phyloP scores from a whole-genome alignment of 2,888 invertebrate species.

The Agrenia bidenticulata region DNA sequence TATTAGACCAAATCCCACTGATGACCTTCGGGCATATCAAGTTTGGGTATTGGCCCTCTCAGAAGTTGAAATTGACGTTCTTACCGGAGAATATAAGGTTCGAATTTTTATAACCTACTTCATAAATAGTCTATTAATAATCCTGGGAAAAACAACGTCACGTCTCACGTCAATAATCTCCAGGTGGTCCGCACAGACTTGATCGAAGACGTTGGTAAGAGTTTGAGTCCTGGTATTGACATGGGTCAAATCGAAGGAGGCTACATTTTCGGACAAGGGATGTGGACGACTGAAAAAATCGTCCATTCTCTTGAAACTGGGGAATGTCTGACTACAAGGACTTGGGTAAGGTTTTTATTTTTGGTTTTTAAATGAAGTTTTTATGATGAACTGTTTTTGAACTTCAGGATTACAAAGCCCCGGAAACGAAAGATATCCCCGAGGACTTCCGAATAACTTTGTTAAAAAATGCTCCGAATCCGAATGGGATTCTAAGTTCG shows the following conservation, averaged over 20 bases:
- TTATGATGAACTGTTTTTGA: constrained; percentile 56
- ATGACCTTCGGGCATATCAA: constrained; percentile 53
- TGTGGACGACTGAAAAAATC: constrained; percentile 56
- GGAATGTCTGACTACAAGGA: constrained; percentile 55
- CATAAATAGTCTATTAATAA: too few species aligned
- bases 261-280: constrained; percentile 58
- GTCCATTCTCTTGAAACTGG: constrained; percentile 56
- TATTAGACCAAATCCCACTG: constrained; percentile 40
- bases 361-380: not conserved
- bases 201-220: constrained; percentile 53
- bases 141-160: not conserved
- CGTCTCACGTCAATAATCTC: not conserved
- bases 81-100: constrained; percentile 64
- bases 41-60: constrained; percentile 56
- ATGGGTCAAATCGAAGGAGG: constrained; percentile 58
- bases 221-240: constrained; percentile 55
- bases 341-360: constrained; percentile 55
- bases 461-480: constrained; percentile 42
- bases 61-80: constrained; percentile 68
- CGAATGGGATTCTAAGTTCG: constrained; percentile 39
- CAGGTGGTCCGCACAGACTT: constrained; percentile 52
- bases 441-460: constrained; percentile 64
- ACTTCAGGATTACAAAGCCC: constrained; percentile 69
- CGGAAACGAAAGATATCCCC: constrained; percentile 76
- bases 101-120: too few species aligned